phyloP scores from a whole-genome alignment of 2,888 invertebrate species.

The Axea sp. region DNA sequence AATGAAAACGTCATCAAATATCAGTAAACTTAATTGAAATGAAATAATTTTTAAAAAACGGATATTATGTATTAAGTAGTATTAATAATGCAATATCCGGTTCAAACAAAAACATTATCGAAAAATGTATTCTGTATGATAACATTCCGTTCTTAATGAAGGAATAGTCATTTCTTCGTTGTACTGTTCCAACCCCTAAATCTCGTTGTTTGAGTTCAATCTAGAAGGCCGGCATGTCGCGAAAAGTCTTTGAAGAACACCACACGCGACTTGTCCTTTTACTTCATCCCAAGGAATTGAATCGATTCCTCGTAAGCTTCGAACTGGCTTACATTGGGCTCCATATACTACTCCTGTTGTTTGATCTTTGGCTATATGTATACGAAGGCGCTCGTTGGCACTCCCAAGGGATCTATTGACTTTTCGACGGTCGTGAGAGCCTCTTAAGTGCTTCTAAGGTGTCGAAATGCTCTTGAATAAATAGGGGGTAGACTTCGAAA shows the following conservation, averaged over 20 bases:
- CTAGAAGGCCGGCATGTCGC: constrained; percentile 26
- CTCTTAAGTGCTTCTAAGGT: constrained; percentile 73
- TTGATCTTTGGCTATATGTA: constrained; percentile 66
- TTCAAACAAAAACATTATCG: too few relatives aligned
- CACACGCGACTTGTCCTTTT: constrained; percentile 51
- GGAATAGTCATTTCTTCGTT: constrained; percentile 11
- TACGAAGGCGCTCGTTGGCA: constrained; percentile 67
- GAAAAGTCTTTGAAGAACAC: constrained; percentile 50
- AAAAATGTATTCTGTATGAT: too few relatives aligned
- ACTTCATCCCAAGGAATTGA: constrained; percentile 42
- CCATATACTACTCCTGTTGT: constrained; percentile 62
- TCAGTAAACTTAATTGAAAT: too few relatives aligned
- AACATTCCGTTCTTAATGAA: neutral
- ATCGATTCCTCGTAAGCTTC: constrained; percentile 61
- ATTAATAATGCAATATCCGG: too few relatives aligned
- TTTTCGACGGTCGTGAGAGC: constrained; percentile 68
- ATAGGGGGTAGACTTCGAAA: constrained; percentile 69
- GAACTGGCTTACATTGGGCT: constrained; percentile 57
- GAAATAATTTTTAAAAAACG: too few relatives aligned
- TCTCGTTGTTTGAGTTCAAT: constrained; percentile 25
- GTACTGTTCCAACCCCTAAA: neutral
- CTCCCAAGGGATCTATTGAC: constrained; percentile 70
- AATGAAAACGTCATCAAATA: too few relatives aligned
- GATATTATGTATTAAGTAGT: too few relatives aligned
- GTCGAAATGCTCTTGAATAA: constrained; percentile 75